Base-by-base conservation (phyloP, 37 sponge, comb jelly and placozoan genomes). In the Tethya wilhelma region DNA sequence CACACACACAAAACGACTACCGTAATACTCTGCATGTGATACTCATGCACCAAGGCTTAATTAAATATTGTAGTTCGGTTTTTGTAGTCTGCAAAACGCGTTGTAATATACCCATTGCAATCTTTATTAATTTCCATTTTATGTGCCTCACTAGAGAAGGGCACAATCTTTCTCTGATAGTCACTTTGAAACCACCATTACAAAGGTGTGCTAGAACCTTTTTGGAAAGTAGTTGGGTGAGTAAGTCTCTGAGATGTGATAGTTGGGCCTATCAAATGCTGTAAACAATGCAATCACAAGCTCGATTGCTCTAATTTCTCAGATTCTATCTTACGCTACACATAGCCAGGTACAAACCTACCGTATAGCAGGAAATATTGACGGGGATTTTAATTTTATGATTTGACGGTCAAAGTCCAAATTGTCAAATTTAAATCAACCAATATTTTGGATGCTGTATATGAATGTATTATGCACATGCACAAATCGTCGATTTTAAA, bases 61-160 rank as follows among this genome's bases (percentile, higher is more conserved):
- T n/a, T n/a, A n/a, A n/a, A n/a, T n/a, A n/a, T n/a, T n/a, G n/a
- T n/a, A n/a, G n/a, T n/a, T n/a, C n/a, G n/a, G n/a, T n/a, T n/a
- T n/a, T n/a, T n/a, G 77, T 77, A 62, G 29, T 36, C 62, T 77
- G 62, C 55, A 45, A 68, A 49, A 67, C 60, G 72, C 31, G 29
- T n/a, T 30, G 59, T 56, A 2, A 74, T 55, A 31, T 55, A 56
- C n/a, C 7, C 59, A 25, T 69, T 80, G 59, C 58, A 58, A 14
- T 57, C 59, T 30, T 59, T 69, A 70, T 80, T 80, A 30, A 80
- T 80, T n/a, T 43, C 58, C 81, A 80, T 80, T 69, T 80, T 72
- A 25, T 80, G 81, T 25, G 81, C 81, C 58, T 80, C 81, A 37
- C 81, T 0, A 80, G 63, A 56, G 72, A 53, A 23, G 55, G 58